Base-by-base conservation (phyloP, 1,140 invertebrate species). In the Dinothrombium tinctorium region DNA sequence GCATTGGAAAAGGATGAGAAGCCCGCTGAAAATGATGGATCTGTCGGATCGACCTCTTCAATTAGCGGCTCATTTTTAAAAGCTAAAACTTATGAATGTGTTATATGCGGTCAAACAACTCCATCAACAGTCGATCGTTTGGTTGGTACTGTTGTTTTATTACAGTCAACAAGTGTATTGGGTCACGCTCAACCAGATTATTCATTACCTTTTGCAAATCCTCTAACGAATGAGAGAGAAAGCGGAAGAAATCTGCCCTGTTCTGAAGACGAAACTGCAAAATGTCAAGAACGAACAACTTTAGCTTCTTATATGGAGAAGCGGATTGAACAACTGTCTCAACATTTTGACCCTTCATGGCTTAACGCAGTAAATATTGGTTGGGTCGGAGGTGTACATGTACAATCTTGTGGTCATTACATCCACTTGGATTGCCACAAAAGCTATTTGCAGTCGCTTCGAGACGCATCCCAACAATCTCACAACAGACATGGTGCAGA, bases 391-490 rank as follows among this genome's bases (percentile, higher is more conserved):
- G 86, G 86, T 23, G 78, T 92, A 15, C 74, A 83, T 56, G 79
- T 87, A n/a, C 80, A 87, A 61, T 86, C 84, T 1, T 94, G 87
- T 63, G 87, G 86, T 9, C 87, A 95, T 60, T 82, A 90, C 58
- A 62, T 95, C 24, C 87, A 95, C 61, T 64, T 92, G 40, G 78
- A 82, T 53, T 95, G 87, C 60, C 69, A 87, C 46, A 74, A 75
- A 54, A 74, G 79, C 0, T 95, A 92, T 62, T 61, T 87, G 33
- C 67, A 72, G 43, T 81, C 82, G 4, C 60, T 92, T 31, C 9
- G 9, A 9, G 17, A 11, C 33, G 32, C 31, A 44, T n/a, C n/a
- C n/a, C n/a, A n/a, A n/a, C n/a, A n/a, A n/a, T 32, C 32, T 19
- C 7, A n/a, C 14, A 21, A 5, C 19, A 24, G 22, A 4, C 33